Conservation (phyloP, 1,140 invertebrate genomes). For the Galendromus occidentalis region DNA sequence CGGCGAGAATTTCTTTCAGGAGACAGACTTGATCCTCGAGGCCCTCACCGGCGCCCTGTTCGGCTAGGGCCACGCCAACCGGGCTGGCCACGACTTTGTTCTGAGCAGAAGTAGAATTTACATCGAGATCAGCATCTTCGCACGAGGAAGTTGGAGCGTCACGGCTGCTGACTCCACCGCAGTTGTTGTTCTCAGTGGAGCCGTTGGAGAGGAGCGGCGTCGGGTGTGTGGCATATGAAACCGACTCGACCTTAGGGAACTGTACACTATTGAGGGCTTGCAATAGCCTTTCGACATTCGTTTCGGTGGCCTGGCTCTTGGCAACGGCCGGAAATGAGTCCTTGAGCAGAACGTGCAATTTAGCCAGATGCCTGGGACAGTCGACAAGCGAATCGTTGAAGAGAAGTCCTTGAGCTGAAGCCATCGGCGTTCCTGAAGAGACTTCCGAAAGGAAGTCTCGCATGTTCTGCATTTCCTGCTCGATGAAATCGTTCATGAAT, state of each 20-base stretch:
- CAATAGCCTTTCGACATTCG: not conserved
- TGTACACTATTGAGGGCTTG: slow-evolving; percentile 5
- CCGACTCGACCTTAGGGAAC: slow-evolving; percentile 7
- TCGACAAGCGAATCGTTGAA: not conserved
- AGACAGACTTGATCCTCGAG: slow-evolving; percentile 10
- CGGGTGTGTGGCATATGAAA: not conserved
- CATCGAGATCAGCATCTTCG: slow-evolving; percentile 4
- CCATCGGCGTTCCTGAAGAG: slow-evolving; percentile 42
- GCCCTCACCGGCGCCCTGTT: not conserved
- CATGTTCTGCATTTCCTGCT: slow-evolving; percentile 68
- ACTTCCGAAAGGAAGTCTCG: slow-evolving; percentile 69
- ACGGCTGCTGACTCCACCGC: not conserved
- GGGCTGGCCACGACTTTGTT: not conserved
- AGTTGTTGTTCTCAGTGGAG: slow-evolving; percentile 9
- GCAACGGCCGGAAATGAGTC: not conserved
- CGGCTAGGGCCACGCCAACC: not conserved
- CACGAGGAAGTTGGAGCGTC: slow-evolving; percentile 9
- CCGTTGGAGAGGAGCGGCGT: slow-evolving; percentile 2
- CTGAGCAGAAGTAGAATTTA: not conserved
- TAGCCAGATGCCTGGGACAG: not conserved
- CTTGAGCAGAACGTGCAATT: slow-evolving; percentile 5
- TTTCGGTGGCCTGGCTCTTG: not conserved
- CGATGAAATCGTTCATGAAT: slow-evolving; percentile 84
- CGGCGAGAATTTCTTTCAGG: slow-evolving; percentile 27
- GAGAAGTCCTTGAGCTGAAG: not conserved